phyloP scores from a whole-genome alignment of 2,113 vertebrate genomes.

The Pogona vitticeps region DNA sequence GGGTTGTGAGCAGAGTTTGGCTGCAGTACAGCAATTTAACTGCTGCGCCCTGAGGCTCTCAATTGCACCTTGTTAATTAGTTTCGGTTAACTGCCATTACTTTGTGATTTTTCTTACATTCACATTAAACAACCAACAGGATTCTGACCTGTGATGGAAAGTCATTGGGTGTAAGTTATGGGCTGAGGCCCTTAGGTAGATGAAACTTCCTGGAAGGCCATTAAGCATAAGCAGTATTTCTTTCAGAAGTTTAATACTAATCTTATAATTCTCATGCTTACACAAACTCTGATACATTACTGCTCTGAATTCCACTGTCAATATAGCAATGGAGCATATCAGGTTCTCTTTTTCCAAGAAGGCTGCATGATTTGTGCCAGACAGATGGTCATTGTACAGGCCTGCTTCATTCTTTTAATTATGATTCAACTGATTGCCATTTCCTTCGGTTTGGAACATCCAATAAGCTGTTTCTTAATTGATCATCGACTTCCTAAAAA shows the following conservation, averaged over 20 bases:
- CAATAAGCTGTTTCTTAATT: too few relatives aligned
- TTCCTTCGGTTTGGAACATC: too few relatives aligned
- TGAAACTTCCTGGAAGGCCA: slow-evolving; percentile 29
- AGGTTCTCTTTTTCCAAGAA: slow-evolving; percentile 39
- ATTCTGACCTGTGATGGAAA: background rate
- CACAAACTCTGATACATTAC: slow-evolving; percentile 24
- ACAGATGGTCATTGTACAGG: slow-evolving; percentile 4
- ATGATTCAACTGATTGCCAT: background rate
- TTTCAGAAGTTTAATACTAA: slow-evolving; percentile 34
- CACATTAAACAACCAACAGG: too few relatives aligned
- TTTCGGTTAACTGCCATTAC: too few relatives aligned
- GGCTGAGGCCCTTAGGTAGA: background rate
- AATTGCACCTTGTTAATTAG: too few relatives aligned
- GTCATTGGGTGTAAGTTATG: background rate
- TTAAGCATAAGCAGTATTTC: slow-evolving; percentile 20
- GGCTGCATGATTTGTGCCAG: slow-evolving; percentile 19
- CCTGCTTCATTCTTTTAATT: slow-evolving; percentile 3
- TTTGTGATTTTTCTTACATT: too few relatives aligned
- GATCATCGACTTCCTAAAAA: too few relatives aligned
- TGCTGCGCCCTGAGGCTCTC: too few relatives aligned
- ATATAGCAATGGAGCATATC: slow-evolving; percentile 16
- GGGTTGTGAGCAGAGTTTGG: too few relatives aligned
- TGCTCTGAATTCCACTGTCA: slow-evolving; percentile 24
- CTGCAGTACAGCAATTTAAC: too few relatives aligned
- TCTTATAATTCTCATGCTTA: slow-evolving; percentile 31